Conservation (phyloP, 64 coral and sea anemone genomes). For the Hydrozoanthus tunicans region DNA sequence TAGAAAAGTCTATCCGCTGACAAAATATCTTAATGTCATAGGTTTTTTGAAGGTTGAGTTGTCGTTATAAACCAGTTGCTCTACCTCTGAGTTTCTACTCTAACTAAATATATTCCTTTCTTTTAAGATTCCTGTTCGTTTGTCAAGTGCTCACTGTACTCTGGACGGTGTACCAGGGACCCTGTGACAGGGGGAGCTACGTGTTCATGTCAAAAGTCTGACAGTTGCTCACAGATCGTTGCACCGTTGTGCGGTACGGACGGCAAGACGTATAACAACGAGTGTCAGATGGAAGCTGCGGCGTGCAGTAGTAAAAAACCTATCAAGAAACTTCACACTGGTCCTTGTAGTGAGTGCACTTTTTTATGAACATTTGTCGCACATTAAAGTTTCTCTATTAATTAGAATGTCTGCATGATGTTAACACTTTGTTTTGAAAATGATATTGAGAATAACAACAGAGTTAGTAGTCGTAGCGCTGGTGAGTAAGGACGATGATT, state of each 20-base stretch:
- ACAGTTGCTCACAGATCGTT: constrained; percentile 43
- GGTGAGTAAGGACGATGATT: too few species aligned
- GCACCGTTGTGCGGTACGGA: constrained; percentile 80
- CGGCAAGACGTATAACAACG: constrained; percentile 89
- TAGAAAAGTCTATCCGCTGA: too few species aligned
- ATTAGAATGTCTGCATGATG: too few species aligned
- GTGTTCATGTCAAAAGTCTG: constrained; percentile 64
- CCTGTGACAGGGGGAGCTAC: constrained; percentile 40
- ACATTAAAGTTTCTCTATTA: too few species aligned
- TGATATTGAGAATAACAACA: too few species aligned
- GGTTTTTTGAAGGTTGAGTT: neutral
- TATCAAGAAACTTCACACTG: constrained; percentile 41
- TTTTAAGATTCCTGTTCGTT: constrained; percentile 48
- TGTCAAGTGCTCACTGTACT: constrained; percentile 31
- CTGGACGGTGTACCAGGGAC: constrained; percentile 8
- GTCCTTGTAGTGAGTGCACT: constrained; percentile 55
- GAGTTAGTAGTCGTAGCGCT: too few species aligned
- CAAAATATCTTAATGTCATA: too few species aligned
- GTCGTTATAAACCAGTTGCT: neutral
- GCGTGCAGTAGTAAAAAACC: constrained; percentile 48
- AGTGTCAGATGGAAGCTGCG: constrained; percentile 59
- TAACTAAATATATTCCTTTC: too few species aligned
- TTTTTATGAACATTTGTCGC: neutral
- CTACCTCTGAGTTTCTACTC: neutral
- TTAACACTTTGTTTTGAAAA: too few species aligned